Evolutionary conservation across 2,113 vertebrate species (phyloP).

Genomic region (Larimichthys crocea): DNA sequence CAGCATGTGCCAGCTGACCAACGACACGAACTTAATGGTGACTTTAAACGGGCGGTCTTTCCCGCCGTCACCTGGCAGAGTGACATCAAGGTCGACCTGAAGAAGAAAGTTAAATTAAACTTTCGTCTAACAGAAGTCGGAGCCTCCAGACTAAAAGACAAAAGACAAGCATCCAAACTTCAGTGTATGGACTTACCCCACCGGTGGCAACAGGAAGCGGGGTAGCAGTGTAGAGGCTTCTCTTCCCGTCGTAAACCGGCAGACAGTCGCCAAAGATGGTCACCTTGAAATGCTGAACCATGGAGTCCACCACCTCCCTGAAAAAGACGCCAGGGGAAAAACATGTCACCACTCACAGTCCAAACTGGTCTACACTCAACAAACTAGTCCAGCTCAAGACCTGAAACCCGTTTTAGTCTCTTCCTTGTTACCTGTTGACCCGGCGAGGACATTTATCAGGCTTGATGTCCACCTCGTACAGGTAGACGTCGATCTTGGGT

Average conservation of each 20-base stretch:
- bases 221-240: slow-evolving; percentile 95
- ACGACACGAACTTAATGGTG: slow-evolving; percentile 93
- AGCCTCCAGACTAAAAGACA: too few species aligned
- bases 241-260: slow-evolving; percentile 98
- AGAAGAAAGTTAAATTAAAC: neutral
- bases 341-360: neutral
- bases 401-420: fast-evolving
- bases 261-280: slow-evolving; percentile 97
- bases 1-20: slow-evolving; percentile 97
- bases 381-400: neutral
- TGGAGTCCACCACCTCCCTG: slow-evolving; percentile 98
- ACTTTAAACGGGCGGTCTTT: slow-evolving; percentile 98
- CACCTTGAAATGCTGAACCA: slow-evolving; percentile 99
- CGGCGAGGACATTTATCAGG: slow-evolving; percentile 97
- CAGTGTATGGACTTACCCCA: slow-evolving; percentile 86
- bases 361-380: neutral
- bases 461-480: slow-evolving; percentile 98
- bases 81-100: slow-evolving; percentile 97
- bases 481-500: slow-evolving; percentile 98
- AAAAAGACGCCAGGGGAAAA: neutral
- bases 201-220: slow-evolving; percentile 94
- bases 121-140: too few species aligned
- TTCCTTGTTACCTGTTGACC: slow-evolving; percentile 98
- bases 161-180: neutral
- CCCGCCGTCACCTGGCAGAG: slow-evolving; percentile 95